Conservation (phyloP, 2,888 invertebrate genomes). For the Hirtodrosophila alboralis region DNA sequence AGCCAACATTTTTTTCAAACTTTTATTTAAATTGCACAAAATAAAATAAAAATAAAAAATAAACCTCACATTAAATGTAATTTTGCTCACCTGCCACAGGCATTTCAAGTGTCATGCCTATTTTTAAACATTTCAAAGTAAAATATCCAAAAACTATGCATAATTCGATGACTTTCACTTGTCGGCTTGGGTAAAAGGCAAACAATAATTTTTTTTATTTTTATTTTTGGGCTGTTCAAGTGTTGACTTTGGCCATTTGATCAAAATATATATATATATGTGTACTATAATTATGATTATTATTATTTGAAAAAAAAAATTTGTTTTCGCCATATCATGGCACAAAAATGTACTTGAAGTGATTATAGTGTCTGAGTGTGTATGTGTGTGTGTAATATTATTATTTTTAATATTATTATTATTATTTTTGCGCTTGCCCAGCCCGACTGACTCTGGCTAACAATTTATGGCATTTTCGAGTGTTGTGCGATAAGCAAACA, state of each 20-base stretch:
- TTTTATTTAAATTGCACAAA: neutral
- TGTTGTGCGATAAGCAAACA: slow-evolving; percentile 41
- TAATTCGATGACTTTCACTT: slow-evolving; percentile 61
- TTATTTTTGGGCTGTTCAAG: neutral
- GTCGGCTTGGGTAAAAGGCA: slow-evolving; percentile 1
- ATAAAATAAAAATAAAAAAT: slow-evolving; percentile 2
- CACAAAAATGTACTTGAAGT: slow-evolving; percentile 50
- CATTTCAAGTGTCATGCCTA: slow-evolving; percentile 19
- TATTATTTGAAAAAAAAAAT: slow-evolving; percentile 24
- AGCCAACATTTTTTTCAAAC: too few relatives aligned
- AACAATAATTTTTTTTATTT: slow-evolving; percentile 2
- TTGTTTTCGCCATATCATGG: slow-evolving; percentile 41
- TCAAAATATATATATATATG: slow-evolving; percentile 26
- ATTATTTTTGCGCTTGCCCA: slow-evolving; percentile 31
- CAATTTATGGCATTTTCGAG: slow-evolving; percentile 70
- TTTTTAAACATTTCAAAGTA: slow-evolving; percentile 10
- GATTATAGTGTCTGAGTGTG: slow-evolving; percentile 24
- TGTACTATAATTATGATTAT: slow-evolving; percentile 64
- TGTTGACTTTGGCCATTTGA: slow-evolving; percentile 22
- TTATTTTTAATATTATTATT: slow-evolving; percentile 24
- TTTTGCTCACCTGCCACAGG: slow-evolving; percentile 1
- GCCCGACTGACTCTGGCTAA: slow-evolving; percentile 45
- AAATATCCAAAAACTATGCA: slow-evolving; percentile 17
- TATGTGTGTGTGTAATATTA: slow-evolving; percentile 20
- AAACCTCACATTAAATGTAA: neutral